A percentile compares a stretch with the other conserved stretches of the same genome.
phyloP scores from a whole-genome alignment of 2,888 invertebrate genomes.

The Patella pellucida region DNA sequence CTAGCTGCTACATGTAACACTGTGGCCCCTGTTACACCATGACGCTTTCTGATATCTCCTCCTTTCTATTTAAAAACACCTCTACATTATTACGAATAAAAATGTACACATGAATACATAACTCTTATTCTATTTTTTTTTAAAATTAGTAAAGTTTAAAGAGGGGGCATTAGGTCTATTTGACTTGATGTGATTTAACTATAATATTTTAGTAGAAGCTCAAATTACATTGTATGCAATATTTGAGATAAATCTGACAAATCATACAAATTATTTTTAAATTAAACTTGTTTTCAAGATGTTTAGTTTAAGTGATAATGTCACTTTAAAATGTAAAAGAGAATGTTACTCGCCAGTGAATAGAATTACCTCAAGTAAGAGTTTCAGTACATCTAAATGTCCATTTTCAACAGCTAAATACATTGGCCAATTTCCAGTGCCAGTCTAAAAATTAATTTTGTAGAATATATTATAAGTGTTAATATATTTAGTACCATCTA shows the following conservation, averaged over 20 bases:
- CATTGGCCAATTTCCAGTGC: conserved; percentile 62
- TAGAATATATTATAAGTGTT: too few species aligned
- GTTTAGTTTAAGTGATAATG: too few species aligned
- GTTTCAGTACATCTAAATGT: conserved; percentile 59
- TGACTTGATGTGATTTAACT: too few species aligned
- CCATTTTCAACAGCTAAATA: conserved; percentile 65
- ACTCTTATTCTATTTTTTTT: too few species aligned
- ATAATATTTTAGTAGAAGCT: too few species aligned
- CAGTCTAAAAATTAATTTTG: conserved; percentile 48
- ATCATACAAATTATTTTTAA: too few species aligned
- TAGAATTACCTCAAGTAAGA: conserved; percentile 57
- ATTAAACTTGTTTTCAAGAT: too few species aligned
- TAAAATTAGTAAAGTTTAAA: neutral
- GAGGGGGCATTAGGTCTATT: neutral
- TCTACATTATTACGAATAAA: too few species aligned
- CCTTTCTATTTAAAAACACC: conserved; percentile 46
- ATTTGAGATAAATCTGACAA: too few species aligned
- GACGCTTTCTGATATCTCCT: conserved; percentile 55
- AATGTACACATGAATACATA: too few species aligned
- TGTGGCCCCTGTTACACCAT: conserved; percentile 53
- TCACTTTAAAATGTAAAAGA: neutral
- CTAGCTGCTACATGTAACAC: conserved; percentile 57
- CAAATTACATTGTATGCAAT: too few species aligned
- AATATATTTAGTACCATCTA: too few species aligned
- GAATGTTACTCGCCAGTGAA: neutral